These are phyloP conservation scores for Pseudolaguvia tuberculata DNA, from an alignment of 2,113 vertebrate species.

Conservation along the genomic window DNA sequence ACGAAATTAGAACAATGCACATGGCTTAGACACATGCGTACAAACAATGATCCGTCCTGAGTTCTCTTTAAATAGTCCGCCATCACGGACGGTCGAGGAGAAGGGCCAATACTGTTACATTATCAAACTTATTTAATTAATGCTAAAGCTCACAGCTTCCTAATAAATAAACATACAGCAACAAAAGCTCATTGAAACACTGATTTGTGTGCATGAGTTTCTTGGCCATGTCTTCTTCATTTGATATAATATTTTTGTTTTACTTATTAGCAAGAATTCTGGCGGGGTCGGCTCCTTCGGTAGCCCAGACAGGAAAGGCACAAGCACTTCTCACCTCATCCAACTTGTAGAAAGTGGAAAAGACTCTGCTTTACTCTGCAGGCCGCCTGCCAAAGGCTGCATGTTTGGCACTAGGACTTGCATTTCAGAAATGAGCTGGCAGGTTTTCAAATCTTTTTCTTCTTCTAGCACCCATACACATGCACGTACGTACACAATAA, in stretches of 20 bases:
- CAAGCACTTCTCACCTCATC: constrained; percentile 51
- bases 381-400: constrained; percentile 35
- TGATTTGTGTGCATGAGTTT: neutral
- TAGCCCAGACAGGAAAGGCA: constrained; percentile 51
- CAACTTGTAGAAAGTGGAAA: constrained; percentile 34
- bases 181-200: constrained; percentile 6
- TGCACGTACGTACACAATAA: constrained; percentile 20
- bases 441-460: constrained; percentile 37
- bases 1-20: no score
- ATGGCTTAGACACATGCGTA: no score
- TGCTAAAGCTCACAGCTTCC: neutral
- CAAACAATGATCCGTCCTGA: no score
- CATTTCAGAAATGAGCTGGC: constrained; percentile 50
- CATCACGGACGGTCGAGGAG: no score
- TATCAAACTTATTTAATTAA: neutral
- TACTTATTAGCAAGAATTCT: constrained; percentile 58
- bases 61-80: no score
- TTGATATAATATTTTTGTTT: constrained; percentile 44
- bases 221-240: constrained; percentile 44
- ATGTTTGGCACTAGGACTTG: constrained; percentile 39
- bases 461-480: constrained; percentile 35
- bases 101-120: no score
- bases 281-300: constrained; percentile 54
- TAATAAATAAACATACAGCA: constrained; percentile 8
- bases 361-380: constrained; percentile 29